Evolutionary conservation across 2,797 vertebrate species (phyloP).

Genomic region (Hirundo rustica): DNA sequence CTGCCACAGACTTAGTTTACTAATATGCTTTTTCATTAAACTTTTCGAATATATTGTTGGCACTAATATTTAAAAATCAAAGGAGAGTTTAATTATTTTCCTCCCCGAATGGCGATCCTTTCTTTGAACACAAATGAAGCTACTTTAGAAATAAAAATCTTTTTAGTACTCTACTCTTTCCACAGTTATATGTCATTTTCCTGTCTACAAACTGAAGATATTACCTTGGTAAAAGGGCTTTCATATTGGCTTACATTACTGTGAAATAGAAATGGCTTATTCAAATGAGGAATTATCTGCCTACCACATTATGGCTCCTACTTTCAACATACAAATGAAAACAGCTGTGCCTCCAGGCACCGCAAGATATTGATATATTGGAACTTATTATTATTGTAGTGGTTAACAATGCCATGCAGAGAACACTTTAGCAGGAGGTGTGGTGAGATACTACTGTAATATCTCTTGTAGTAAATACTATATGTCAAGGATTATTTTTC

Average conservation of each 20-base stretch:
- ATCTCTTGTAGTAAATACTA: not conserved
- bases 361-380: not conserved
- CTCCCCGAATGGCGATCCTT: not conserved
- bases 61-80: not conserved
- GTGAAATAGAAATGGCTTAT: slow-evolving; percentile 20
- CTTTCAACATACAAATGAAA: not conserved
- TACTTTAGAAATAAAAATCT: slow-evolving; percentile 1
- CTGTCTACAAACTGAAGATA: not conserved
- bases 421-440: slow-evolving; percentile 3
- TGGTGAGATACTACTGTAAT: not conserved
- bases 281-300: slow-evolving; percentile 40
- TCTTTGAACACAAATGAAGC: not conserved
- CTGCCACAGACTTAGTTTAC: not conserved
- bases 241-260: not conserved
- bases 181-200: not conserved
- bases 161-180: not conserved
- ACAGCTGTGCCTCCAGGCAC: not conserved
- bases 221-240: not conserved
- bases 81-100: not conserved
- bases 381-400: not conserved
- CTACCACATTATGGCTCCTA: not conserved
- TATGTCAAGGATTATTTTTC: not conserved
- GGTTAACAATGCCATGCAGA: not conserved
- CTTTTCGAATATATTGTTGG: not conserved
- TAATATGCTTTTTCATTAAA: not conserved